Conservation (phyloP, 1,140 invertebrate genomes). For the Mya arenaria region DNA sequence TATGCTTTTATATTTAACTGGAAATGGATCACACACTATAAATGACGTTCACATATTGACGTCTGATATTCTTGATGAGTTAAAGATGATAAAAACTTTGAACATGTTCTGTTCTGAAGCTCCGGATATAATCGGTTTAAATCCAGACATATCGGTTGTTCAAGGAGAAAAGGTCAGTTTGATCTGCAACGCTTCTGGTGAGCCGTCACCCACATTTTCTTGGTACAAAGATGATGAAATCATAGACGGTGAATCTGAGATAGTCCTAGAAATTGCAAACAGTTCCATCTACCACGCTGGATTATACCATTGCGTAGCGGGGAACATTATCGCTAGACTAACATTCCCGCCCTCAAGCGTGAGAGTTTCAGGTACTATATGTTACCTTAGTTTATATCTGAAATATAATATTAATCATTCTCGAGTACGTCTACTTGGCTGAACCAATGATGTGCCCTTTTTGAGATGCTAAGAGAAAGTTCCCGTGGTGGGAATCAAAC, state of each 20-base stretch:
- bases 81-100: neutral
- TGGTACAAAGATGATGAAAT: conserved; percentile 14
- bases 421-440: too few species aligned
- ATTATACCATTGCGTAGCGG: neutral
- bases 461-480: too few species aligned
- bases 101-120: conserved; percentile 40
- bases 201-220: neutral
- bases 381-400: too few species aligned
- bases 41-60: neutral
- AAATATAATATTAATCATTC: too few species aligned
- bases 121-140: neutral
- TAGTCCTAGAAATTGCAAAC: neutral
- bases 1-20: conserved; percentile 1
- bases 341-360: too few species aligned
- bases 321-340: conserved; percentile 18
- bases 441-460: too few species aligned
- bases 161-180: neutral
- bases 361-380: too few species aligned
- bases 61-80: neutral
- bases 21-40: neutral
- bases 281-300: conserved; percentile 1
- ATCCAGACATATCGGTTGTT: conserved; percentile 3
- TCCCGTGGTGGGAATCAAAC: too few species aligned
- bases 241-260: neutral
- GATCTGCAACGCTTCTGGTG: neutral